phyloP scores from a whole-genome alignment of 1,140 invertebrate genomes.

The Pectinophora gossypiella region DNA sequence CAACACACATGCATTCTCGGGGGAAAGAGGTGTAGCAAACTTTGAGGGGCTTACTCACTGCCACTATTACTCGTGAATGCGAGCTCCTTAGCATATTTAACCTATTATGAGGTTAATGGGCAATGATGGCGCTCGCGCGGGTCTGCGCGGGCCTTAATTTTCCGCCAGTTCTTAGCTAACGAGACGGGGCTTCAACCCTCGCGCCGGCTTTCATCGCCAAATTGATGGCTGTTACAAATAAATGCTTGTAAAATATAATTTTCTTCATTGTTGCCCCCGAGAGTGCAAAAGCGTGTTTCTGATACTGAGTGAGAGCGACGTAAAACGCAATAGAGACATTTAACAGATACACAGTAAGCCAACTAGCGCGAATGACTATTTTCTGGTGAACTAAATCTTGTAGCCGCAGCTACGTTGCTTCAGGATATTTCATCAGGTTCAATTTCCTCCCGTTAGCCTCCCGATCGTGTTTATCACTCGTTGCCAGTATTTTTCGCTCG shows the following conservation, averaged over 20 bases:
- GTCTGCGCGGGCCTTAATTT: conserved; percentile 35
- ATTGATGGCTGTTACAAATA: conserved; percentile 21
- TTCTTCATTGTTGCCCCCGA: not conserved
- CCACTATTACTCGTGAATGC: conserved; percentile 35
- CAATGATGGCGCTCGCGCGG: conserved; percentile 33
- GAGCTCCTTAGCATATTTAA: conserved; percentile 55
- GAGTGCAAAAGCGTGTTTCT: not conserved
- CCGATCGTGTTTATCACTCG: not conserved
- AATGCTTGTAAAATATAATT: conserved; percentile 4
- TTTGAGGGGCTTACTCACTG: conserved; percentile 16
- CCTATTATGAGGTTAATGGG: conserved; percentile 54
- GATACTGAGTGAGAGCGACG: too few relatives aligned
- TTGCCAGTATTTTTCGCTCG: too few relatives aligned
- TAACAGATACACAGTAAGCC: too few relatives aligned
- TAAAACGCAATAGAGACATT: too few relatives aligned
- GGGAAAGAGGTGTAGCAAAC: conserved; percentile 5
- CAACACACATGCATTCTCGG: not conserved
- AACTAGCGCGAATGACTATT: too few relatives aligned
- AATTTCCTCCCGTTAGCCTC: not conserved
- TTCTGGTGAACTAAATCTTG: not conserved
- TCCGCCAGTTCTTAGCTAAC: conserved; percentile 39
- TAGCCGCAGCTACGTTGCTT: not conserved
- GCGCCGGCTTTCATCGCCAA: conserved; percentile 20
- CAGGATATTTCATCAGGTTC: conserved; percentile 3
- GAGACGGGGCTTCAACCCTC: conserved; percentile 17